A percentile compares a stretch with the other conserved stretches of the same genome.
Evolutionary conservation across 2,113 vertebrate genomes (phyloP).

Genomic region (Cyanistes caeruleus): DNA sequence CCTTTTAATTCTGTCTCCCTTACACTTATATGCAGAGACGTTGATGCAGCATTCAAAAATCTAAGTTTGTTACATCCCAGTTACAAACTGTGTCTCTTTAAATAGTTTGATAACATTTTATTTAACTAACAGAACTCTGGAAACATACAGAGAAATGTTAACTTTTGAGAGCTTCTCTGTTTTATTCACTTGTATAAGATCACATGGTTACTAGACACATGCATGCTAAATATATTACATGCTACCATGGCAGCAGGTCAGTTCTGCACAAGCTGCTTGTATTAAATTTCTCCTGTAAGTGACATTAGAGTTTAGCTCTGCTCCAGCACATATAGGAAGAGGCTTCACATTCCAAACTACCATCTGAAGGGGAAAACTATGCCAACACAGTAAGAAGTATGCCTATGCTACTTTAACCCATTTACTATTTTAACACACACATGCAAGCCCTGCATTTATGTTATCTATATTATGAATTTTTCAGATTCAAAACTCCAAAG

Average conservation of each 20-base stretch:
- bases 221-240: constrained; percentile 35
- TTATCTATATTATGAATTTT: not conserved
- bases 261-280: constrained; percentile 28
- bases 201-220: constrained; percentile 3
- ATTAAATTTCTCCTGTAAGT: constrained; percentile 49
- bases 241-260: constrained; percentile 38
- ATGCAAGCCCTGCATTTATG: not conserved
- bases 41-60: not conserved
- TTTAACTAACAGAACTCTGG: not conserved
- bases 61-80: not conserved
- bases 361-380: constrained; percentile 32
- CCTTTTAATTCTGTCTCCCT: not conserved
- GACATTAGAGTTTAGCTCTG: constrained; percentile 15
- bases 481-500: not conserved
- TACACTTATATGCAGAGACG: not conserved
- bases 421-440: constrained; percentile 39
- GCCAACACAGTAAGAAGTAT: constrained; percentile 5
- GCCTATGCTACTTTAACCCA: constrained; percentile 37
- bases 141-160: not conserved
- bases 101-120: not conserved
- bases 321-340: constrained; percentile 38
- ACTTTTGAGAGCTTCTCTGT: not conserved
- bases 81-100: not conserved
- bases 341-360: constrained; percentile 12
- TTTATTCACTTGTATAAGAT: not conserved